A percentile compares a stretch with the other conserved stretches of the same genome.
Evolutionary conservation across 2,113 vertebrate genomes (phyloP).

Genomic region (Pterocles gutturalis): DNA sequence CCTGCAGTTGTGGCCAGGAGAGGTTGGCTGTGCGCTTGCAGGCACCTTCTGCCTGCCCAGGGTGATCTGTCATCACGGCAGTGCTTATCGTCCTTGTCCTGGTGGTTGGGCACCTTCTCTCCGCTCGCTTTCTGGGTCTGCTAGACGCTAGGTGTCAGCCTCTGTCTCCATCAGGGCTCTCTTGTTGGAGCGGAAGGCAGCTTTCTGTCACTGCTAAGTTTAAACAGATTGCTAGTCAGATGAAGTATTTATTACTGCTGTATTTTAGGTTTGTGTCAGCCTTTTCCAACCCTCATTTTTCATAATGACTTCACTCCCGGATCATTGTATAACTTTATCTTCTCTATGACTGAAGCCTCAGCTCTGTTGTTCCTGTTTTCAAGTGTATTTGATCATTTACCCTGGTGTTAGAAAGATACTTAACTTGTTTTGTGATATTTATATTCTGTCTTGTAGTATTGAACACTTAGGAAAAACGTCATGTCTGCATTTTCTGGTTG

Average conservation of each 20-base stretch:
- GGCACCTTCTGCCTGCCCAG: not conserved
- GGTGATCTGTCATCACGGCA: not conserved
- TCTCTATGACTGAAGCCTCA: conserved; percentile 68
- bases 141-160: conserved; percentile 79
- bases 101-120: not conserved
- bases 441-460: conserved; percentile 68
- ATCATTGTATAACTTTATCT: conserved; percentile 74
- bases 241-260: conserved; percentile 77
- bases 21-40: not conserved
- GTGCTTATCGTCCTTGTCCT: not conserved
- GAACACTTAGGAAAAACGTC: conserved; percentile 69
- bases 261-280: conserved; percentile 77
- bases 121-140: not conserved
- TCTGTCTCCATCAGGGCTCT: conserved; percentile 27
- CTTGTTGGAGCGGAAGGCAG: conserved; percentile 50
- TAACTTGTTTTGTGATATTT: conserved; percentile 75
- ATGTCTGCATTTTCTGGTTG: conserved; percentile 70
- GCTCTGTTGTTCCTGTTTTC: conserved; percentile 69
- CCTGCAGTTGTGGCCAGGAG: not conserved
- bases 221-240: conserved; percentile 74
- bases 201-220: conserved; percentile 69
- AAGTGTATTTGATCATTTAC: conserved; percentile 77
- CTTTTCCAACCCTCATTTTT: conserved; percentile 77
- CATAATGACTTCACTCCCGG: conserved; percentile 70
- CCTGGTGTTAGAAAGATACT: conserved; percentile 69